These are phyloP conservation scores for Scyliorhinus canicula DNA, from an alignment of 2,797 vertebrate genomes.

Conservation along the genomic window DNA sequence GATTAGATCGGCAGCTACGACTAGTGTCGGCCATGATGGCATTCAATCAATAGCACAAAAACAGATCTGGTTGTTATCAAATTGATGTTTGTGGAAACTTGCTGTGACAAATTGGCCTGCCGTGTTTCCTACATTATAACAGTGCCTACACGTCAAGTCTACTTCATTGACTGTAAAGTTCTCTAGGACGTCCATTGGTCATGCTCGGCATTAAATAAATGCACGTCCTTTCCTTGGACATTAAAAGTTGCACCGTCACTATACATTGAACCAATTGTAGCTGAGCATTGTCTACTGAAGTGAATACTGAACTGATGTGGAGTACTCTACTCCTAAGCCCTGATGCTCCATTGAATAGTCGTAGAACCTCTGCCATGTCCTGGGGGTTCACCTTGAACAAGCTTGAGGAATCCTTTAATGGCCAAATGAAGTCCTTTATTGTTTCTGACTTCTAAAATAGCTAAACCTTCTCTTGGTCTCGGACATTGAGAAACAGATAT, in stretches of 20 bases:
- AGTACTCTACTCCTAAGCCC: not conserved
- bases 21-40: no score
- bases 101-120: not conserved
- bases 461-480: not conserved
- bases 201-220: not conserved
- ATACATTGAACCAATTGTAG: not conserved
- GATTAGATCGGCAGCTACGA: not conserved
- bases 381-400: not conserved
- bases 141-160: not conserved
- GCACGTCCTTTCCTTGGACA: not conserved
- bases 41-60: not conserved
- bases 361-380: not conserved
- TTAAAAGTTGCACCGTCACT: not conserved
- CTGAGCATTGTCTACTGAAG: not conserved
- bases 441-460: not conserved
- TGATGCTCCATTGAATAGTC: not conserved
- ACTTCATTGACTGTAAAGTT: not conserved
- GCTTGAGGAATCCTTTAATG: not conserved
- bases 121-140: not conserved
- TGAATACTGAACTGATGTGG: not conserved
- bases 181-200: not conserved
- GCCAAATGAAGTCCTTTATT: not conserved
- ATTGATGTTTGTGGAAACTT: not conserved
- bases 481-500: not conserved
- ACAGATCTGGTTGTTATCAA: not conserved